Percentiles rank a stretch among this genome's conserved stretches.
phyloP scores from a whole-genome alignment of 2,113 vertebrate genomes.

The Phoenicopterus ruber region DNA sequence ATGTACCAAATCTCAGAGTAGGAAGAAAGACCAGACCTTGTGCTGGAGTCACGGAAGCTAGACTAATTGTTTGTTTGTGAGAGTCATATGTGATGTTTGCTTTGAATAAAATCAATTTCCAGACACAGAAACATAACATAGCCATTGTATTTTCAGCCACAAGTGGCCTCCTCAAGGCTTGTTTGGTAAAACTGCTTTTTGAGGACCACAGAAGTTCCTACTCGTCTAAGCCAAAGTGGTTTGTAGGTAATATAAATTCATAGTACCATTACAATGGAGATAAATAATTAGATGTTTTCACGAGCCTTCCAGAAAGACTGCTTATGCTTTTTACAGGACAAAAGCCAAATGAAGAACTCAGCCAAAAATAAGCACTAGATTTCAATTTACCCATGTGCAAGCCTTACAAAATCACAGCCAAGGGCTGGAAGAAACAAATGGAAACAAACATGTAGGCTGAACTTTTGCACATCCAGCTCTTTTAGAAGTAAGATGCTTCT shows the following conservation, averaged over 20 bases:
- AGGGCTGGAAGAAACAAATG: background rate
- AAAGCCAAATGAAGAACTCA: background rate
- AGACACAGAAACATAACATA: background rate
- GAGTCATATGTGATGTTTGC: background rate
- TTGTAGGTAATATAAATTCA: background rate
- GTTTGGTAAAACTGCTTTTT: background rate
- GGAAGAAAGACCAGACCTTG: background rate
- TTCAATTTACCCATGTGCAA: background rate
- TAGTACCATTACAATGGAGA: background rate
- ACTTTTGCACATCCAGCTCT: background rate
- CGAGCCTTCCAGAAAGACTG: background rate
- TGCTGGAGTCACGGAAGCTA: background rate
- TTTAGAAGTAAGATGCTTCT: background rate
- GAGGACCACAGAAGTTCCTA: background rate
- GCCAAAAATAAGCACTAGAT: background rate
- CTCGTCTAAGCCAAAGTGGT: background rate
- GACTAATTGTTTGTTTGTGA: background rate
- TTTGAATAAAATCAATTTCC: background rate
- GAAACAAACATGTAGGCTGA: background rate
- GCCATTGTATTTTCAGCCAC: background rate
- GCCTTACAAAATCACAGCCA: background rate
- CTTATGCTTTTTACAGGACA: background rate
- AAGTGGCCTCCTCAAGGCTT: background rate
- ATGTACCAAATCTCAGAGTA: background rate
- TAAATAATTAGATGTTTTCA: background rate